Evolutionary conservation across 1,140 invertebrate species (phyloP).

Genomic region (Neodiprion pinetum): DNA sequence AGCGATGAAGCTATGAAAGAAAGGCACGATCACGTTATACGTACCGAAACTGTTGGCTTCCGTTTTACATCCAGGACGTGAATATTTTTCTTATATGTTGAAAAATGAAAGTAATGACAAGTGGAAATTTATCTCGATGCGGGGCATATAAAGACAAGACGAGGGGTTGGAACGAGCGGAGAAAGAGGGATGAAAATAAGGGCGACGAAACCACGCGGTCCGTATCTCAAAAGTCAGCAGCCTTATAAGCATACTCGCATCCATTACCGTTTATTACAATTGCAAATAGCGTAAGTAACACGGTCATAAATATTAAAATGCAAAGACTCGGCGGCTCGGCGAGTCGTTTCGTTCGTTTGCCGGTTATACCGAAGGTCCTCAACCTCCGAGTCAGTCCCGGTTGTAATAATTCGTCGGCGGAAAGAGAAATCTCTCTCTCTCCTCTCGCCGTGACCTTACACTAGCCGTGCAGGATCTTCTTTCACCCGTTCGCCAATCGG

Average conservation of each 20-base stretch:
- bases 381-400: conserved; percentile 27
- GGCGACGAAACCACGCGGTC: neutral
- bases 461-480: conserved; percentile 1
- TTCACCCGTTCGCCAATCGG: neutral
- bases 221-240: neutral
- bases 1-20: too few species aligned
- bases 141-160: neutral
- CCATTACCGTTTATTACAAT: conserved; percentile 45
- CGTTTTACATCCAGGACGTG: too few species aligned
- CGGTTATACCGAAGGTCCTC: conserved; percentile 33
- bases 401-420: neutral
- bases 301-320: conserved; percentile 46
- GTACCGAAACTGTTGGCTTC: too few species aligned
- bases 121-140: too few species aligned
- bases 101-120: too few species aligned
- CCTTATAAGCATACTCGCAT: conserved; percentile 37
- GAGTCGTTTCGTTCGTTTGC: neutral
- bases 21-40: too few species aligned
- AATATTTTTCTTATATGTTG: too few species aligned
- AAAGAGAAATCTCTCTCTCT: conserved; percentile 30
- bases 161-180: neutral
- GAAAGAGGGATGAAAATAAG: neutral
- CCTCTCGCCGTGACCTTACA: conserved; percentile 22
- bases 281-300: conserved; percentile 50
- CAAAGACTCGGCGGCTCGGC: conserved; percentile 43